phyloP scores from a whole-genome alignment of 2,888 invertebrate genomes.

The Flexamia atlantica region DNA sequence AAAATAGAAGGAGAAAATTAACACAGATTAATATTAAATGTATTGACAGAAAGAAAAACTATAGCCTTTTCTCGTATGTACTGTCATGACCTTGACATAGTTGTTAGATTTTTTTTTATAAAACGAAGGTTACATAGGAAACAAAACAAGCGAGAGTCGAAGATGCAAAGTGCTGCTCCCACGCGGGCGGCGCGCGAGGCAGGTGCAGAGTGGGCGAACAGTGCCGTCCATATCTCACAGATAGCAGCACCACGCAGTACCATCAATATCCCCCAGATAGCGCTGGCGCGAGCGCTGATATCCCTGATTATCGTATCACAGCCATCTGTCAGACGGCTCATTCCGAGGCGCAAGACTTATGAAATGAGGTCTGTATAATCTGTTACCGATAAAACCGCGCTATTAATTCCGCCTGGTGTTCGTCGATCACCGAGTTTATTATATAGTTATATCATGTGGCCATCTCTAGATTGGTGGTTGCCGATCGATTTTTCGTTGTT shows the following conservation, averaged over 20 bases:
- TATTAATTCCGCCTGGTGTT: conserved; percentile 4
- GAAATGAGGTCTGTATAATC: conserved; percentile 1
- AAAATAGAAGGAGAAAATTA: no score
- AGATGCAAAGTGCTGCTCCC: conserved; percentile 17
- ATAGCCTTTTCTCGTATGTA: no score
- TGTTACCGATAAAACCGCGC: conserved; percentile 9
- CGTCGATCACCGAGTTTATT: no score
- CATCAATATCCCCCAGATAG: conserved; percentile 31
- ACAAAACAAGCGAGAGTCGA: not conserved
- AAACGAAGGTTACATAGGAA: no score
- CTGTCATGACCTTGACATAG: no score
- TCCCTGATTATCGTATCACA: conserved; percentile 24
- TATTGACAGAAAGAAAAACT: no score
- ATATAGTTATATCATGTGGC: no score
- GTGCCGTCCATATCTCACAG: conserved; percentile 45
- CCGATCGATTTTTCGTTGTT: no score
- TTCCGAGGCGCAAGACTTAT: conserved; percentile 12
- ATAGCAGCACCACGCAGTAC: conserved; percentile 36
- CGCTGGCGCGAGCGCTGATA: conserved; percentile 20
- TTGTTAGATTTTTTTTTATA: no score
- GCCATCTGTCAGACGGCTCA: conserved; percentile 37
- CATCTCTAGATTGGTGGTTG: no score
- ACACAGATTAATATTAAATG: no score
- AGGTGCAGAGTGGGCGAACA: conserved; percentile 32
- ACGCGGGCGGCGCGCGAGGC: conserved; percentile 6